Evolutionary conservation across 2,888 invertebrate genomes (phyloP).

Genomic region (Crocallis elinguaria): DNA sequence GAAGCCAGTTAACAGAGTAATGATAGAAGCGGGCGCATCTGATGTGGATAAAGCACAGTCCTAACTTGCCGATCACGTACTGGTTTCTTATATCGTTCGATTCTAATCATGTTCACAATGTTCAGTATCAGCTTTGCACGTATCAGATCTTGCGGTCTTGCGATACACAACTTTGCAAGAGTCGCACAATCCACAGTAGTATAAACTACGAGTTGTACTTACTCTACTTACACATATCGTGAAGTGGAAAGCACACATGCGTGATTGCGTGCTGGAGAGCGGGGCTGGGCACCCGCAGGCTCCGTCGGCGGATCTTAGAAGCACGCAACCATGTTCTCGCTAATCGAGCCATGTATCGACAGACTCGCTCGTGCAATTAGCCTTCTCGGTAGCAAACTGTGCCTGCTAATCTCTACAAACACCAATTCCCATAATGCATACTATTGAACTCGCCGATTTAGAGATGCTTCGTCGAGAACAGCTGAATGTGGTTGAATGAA

Average conservation of each 20-base stretch:
- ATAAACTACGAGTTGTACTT: neutral
- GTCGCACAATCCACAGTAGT: neutral
- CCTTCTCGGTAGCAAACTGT: conserved; percentile 66
- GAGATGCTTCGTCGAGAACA: conserved; percentile 1
- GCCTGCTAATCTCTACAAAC: conserved; percentile 50
- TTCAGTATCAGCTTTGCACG: too few relatives aligned
- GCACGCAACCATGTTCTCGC: conserved; percentile 75
- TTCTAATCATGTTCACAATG: too few relatives aligned
- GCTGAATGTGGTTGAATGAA: neutral
- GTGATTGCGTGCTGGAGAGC: conserved; percentile 61
- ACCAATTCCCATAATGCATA: conserved; percentile 17
- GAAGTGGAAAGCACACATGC: conserved; percentile 50
- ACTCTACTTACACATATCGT: conserved; percentile 20
- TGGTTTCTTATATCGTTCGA: neutral
- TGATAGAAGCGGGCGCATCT: conserved; percentile 1
- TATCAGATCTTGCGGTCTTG: too few relatives aligned
- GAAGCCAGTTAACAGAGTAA: neutral
- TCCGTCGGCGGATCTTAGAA: conserved; percentile 59
- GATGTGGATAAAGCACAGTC: neutral
- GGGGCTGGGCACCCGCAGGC: conserved; percentile 50
- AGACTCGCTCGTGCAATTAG: conserved; percentile 69
- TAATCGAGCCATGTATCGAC: conserved; percentile 72
- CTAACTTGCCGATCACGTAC: neutral
- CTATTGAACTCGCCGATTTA: conserved; percentile 34
- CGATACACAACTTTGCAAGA: too few relatives aligned